phyloP scores from a whole-genome alignment of 2,113 vertebrate species.

The Gnathonemus echidnorhynchus region DNA sequence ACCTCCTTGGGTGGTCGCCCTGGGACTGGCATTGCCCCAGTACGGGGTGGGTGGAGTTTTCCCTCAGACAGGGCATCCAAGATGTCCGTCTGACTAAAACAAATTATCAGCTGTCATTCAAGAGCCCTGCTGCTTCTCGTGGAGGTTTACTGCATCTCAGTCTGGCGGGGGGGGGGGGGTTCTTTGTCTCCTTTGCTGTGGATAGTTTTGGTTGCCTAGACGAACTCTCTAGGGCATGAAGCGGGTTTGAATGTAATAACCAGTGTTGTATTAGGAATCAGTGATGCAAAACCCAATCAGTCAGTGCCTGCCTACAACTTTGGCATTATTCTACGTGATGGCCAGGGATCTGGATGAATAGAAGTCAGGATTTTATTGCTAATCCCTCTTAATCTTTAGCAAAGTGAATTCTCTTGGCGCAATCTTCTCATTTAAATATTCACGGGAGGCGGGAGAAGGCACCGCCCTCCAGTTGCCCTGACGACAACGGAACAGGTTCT shows the following conservation, averaged over 20 bases:
- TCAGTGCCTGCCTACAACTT: constrained; percentile 34
- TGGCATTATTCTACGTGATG: constrained; percentile 35
- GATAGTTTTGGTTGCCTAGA: constrained; percentile 45
- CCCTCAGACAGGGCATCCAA: constrained; percentile 31
- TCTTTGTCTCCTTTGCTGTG: constrained; percentile 30
- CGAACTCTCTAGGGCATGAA: constrained; percentile 30
- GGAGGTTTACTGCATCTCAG: not conserved
- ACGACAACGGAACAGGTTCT: constrained; percentile 40
- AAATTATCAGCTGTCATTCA: constrained; percentile 33
- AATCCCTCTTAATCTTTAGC: constrained; percentile 40
- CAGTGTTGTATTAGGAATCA: constrained; percentile 39
- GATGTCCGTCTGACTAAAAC: constrained; percentile 30
- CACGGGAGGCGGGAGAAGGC: constrained; percentile 39
- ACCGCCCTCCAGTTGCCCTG: constrained; percentile 43
- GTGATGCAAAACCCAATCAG: constrained; percentile 40
- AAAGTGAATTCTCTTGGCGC: constrained; percentile 36
- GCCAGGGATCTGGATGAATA: constrained; percentile 46
- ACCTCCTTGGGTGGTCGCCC: constrained; percentile 50
- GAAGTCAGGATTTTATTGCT: constrained; percentile 43
- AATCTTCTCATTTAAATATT: constrained; percentile 51
- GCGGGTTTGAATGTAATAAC: constrained; percentile 40
- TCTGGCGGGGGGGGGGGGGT: not conserved
- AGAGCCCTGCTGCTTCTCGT: not conserved
- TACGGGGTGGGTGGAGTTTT: not conserved
- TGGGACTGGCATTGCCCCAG: not conserved